A percentile compares a stretch with the other conserved stretches of the same genome.
Evolutionary conservation across 1,140 invertebrate species (phyloP).

Genomic region (Helicorthomorpha holstii): DNA sequence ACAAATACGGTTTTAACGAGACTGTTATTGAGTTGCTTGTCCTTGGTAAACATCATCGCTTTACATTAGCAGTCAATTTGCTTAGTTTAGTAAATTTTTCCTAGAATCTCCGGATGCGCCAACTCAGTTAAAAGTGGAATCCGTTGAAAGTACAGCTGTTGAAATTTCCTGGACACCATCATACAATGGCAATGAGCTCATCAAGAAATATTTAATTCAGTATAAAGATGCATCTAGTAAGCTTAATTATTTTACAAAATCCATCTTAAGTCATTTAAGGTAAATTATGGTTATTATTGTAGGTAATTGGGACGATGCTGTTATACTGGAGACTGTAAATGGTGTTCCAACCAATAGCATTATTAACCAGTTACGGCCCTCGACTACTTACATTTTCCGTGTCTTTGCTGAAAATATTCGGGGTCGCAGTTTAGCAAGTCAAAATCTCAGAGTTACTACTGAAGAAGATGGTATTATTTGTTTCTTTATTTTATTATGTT

Average conservation of each 20-base stretch:
- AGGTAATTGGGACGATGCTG: not conserved
- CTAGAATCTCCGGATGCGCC: too few species aligned
- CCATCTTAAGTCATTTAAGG: too few species aligned
- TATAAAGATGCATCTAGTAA: too few species aligned
- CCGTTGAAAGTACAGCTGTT: constrained; percentile 22
- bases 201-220: constrained; percentile 31
- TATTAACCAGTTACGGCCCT: constrained; percentile 43
- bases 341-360: constrained; percentile 39
- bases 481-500: not conserved
- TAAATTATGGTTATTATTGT: too few species aligned
- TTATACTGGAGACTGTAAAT: not conserved
- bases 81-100: too few species aligned
- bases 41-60: too few species aligned
- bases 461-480: constrained; percentile 54
- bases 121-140: too few species aligned
- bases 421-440: constrained; percentile 68
- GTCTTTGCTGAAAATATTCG: constrained; percentile 75
- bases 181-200: constrained; percentile 32
- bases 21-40: too few species aligned
- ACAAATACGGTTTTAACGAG: too few species aligned
- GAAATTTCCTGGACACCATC: constrained; percentile 27
- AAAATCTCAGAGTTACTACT: constrained; percentile 61
- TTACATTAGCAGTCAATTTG: too few species aligned
- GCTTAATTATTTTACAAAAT: too few species aligned
- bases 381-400: constrained; percentile 46